A percentile compares a stretch with the other conserved stretches of the same genome.
Evolutionary conservation across 2,113 vertebrate species (phyloP).

Genomic region (rat (Rattus norvegicus)): GRCr8 NC_086037.1:35421501-35422000

Average conservation of each 20-base stretch:
- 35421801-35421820: neutral
- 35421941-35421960: neutral
- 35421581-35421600: neutral
- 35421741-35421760: neutral
- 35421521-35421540: neutral
- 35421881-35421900: neutral
- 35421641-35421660: neutral
- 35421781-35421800: neutral
- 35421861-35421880: neutral
- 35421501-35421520: neutral
- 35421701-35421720: neutral
- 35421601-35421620: fast-evolving
- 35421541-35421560: no score
- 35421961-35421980: no score
- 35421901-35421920: neutral
- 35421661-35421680: neutral
- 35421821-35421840: neutral
- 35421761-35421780: neutral
- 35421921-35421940: neutral
- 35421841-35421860: neutral
- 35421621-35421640: no score
- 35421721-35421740: neutral
- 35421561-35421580: neutral
- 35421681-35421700: neutral
- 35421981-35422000: fast-evolving